A percentile compares a stretch with the other conserved stretches of the same genome.
These are phyloP conservation scores for Tragelaphus scriptus DNA, from an alignment of 2,113 vertebrate genomes.

Conservation along the genomic window DNA sequence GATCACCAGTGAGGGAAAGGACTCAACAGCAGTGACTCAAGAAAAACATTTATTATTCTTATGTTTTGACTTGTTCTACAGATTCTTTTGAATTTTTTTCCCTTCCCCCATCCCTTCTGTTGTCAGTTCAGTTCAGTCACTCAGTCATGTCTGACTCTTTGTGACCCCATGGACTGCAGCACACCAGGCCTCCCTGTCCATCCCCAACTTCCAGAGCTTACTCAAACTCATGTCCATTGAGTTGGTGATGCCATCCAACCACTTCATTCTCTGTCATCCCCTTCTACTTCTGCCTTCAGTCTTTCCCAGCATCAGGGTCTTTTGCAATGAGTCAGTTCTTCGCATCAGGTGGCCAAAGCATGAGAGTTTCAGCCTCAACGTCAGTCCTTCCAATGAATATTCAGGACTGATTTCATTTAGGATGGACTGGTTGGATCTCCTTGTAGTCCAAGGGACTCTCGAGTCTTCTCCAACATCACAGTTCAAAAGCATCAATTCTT, in stretches of 20 bases:
- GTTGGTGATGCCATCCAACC: background rate
- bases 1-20: background rate
- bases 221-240: background rate
- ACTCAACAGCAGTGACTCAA: background rate
- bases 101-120: accelerated
- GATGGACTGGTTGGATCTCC: background rate
- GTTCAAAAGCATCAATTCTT: background rate
- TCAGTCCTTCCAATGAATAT: background rate
- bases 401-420: background rate
- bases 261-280: background rate
- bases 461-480: background rate
- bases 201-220: background rate
- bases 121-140: background rate
- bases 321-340: background rate
- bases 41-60: background rate
- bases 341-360: background rate
- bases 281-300: background rate
- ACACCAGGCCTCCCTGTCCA: background rate
- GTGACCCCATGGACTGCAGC: background rate
- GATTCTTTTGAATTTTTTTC: background rate
- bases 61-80: background rate
- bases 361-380: background rate
- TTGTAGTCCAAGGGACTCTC: background rate
- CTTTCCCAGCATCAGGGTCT: background rate
- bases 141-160: background rate